Evolutionary conservation across 1,140 invertebrate species (phyloP).

Genomic region (Eupeodes corollae): DNA sequence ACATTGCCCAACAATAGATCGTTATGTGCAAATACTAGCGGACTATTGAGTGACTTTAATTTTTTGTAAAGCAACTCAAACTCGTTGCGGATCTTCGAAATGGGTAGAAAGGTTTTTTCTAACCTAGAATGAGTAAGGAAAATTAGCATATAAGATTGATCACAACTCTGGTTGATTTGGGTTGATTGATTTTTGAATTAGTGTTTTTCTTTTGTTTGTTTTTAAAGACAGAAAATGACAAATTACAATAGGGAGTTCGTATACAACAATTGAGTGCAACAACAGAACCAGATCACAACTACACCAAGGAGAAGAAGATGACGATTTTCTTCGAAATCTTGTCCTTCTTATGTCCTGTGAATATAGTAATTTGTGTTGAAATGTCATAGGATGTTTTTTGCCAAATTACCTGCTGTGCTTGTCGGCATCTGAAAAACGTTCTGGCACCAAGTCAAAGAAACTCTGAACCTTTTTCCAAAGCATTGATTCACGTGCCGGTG

Average conservation of each 20-base stretch:
- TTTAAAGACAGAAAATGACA: background rate
- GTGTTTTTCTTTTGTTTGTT: background rate
- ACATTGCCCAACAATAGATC: constrained; percentile 92
- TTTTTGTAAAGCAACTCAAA: constrained; percentile 53
- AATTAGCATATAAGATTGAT: background rate
- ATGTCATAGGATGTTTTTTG: constrained; percentile 4
- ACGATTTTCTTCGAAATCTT: too few species aligned
- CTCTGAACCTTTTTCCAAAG: constrained; percentile 64
- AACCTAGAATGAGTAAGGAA: constrained; percentile 43
- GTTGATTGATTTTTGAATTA: background rate
- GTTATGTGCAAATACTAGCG: constrained; percentile 95
- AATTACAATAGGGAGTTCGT: too few species aligned
- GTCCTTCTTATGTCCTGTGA: too few species aligned
- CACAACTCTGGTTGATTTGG: too few species aligned
- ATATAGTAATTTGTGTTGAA: constrained; percentile 1
- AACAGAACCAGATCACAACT: background rate
- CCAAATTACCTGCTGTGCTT: constrained; percentile 50
- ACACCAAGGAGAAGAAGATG: too few species aligned
- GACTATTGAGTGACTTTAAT: constrained; percentile 54
- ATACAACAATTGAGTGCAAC: background rate
- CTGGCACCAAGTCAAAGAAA: constrained; percentile 62
- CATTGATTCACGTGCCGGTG: constrained; percentile 41
- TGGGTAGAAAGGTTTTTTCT: constrained; percentile 51
- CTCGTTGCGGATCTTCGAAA: constrained; percentile 56
- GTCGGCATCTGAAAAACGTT: constrained; percentile 45